phyloP scores from a whole-genome alignment of 1,140 invertebrate genomes.

The Achatina immaculata region DNA sequence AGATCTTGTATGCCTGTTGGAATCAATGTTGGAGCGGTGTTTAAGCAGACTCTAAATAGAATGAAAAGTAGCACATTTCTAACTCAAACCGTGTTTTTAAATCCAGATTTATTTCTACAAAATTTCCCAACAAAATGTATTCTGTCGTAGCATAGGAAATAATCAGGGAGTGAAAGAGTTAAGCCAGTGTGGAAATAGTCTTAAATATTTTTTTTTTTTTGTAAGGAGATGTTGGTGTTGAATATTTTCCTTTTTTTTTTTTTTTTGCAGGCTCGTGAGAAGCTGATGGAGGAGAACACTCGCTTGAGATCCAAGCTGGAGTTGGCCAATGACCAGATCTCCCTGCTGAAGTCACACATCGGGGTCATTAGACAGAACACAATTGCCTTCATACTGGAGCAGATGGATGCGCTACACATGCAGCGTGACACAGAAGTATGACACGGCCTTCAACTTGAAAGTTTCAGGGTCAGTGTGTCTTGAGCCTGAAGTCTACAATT shows the following conservation, averaged over 20 bases:
- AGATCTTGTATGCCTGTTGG: too few relatives aligned
- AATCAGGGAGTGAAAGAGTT: too few relatives aligned
- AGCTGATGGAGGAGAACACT: slow-evolving; percentile 65
- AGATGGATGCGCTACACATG: slow-evolving; percentile 71
- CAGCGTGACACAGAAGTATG: slow-evolving; percentile 69
- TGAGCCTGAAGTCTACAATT: not conserved
- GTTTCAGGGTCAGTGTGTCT: not conserved
- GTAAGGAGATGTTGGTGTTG: too few relatives aligned
- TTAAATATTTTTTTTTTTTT: too few relatives aligned
- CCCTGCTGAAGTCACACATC: slow-evolving; percentile 64
- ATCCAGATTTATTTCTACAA: too few relatives aligned
- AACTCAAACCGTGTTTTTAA: too few relatives aligned
- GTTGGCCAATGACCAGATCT: slow-evolving; percentile 61
- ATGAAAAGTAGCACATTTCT: too few relatives aligned
- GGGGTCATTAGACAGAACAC: slow-evolving; percentile 68
- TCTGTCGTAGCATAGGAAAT: too few relatives aligned
- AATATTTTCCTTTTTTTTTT: not conserved
- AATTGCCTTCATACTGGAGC: slow-evolving; percentile 69
- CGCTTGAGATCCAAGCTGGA: slow-evolving; percentile 58
- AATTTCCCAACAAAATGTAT: too few relatives aligned
- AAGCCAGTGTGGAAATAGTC: too few relatives aligned
- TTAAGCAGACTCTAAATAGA: too few relatives aligned
- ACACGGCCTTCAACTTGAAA: slow-evolving; percentile 11
- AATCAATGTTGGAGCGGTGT: too few relatives aligned
- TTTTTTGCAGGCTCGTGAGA: slow-evolving; percentile 64